Percentiles rank a stretch among this genome's conserved stretches.
Conservation (phyloP, 2,113 vertebrate species). For the Mobula birostris region DNA sequence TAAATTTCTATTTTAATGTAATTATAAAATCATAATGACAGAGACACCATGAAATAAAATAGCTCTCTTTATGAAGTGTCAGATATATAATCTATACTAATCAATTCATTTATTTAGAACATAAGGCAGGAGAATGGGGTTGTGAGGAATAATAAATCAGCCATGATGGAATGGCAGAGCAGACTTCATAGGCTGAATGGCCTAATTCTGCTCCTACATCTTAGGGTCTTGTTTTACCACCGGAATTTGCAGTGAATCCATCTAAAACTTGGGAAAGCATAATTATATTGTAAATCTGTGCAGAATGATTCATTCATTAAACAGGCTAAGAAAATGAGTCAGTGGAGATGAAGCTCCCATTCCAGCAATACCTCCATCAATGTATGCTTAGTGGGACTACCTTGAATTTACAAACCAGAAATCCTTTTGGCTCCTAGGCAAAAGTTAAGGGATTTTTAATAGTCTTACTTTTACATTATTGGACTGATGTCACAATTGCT, state of each 20-base stretch:
- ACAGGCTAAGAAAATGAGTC: not conserved
- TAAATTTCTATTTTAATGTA: not conserved
- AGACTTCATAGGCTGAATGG: too few species aligned
- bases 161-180: too few species aligned
- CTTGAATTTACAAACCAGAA: not conserved
- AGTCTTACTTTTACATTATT: not conserved
- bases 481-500: not conserved
- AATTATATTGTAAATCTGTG: not conserved
- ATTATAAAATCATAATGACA: slow-evolving; percentile 5
- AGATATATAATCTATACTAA: slow-evolving; percentile 27
- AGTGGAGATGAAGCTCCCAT: not conserved
- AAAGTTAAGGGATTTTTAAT: not conserved
- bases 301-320: not conserved
- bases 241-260: too few species aligned
- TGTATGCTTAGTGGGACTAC: not conserved
- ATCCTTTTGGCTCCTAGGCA: not conserved
- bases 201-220: too few species aligned
- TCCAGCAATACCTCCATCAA: not conserved
- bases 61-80: not conserved
- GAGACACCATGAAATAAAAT: not conserved
- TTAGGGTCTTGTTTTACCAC: too few species aligned
- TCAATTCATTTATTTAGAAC: not conserved
- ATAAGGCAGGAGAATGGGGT: too few species aligned
- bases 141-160: too few species aligned
- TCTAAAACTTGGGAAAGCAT: not conserved